These are phyloP conservation scores for Emys orbicularis DNA, from an alignment of 2,797 vertebrate genomes.

Conservation along the genomic window DNA sequence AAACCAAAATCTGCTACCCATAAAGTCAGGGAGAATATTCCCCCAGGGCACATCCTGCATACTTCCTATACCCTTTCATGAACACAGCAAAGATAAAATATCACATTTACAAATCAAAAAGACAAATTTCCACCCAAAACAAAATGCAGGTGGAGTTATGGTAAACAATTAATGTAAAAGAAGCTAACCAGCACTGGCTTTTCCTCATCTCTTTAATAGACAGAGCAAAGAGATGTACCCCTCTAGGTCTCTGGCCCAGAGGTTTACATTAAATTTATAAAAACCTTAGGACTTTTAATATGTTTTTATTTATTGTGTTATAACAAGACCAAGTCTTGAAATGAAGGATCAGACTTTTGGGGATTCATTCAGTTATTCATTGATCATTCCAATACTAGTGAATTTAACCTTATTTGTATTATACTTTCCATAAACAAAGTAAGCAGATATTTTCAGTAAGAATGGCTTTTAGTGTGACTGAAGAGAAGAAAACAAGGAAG, in stretches of 20 bases:
- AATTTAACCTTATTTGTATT: too few relatives aligned
- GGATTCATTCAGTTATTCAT: too few relatives aligned
- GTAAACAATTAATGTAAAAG: not conserved
- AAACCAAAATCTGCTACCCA: not conserved
- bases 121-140: not conserved
- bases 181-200: not conserved
- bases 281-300: too few relatives aligned
- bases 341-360: too few relatives aligned
- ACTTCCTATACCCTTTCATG: not conserved
- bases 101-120: not conserved
- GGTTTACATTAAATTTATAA: not conserved
- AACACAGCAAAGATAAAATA: not conserved
- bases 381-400: too few relatives aligned
- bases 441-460: too few relatives aligned
- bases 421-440: too few relatives aligned
- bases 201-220: not conserved
- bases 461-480: not conserved
- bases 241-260: not conserved
- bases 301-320: too few relatives aligned
- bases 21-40: not conserved
- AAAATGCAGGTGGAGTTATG: not conserved
- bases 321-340: too few relatives aligned
- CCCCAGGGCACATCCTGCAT: not conserved
- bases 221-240: not conserved
- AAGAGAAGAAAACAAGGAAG: not conserved